Base-by-base conservation (phyloP, 1,140 invertebrate species). In the Dysdera silvatica region DNA sequence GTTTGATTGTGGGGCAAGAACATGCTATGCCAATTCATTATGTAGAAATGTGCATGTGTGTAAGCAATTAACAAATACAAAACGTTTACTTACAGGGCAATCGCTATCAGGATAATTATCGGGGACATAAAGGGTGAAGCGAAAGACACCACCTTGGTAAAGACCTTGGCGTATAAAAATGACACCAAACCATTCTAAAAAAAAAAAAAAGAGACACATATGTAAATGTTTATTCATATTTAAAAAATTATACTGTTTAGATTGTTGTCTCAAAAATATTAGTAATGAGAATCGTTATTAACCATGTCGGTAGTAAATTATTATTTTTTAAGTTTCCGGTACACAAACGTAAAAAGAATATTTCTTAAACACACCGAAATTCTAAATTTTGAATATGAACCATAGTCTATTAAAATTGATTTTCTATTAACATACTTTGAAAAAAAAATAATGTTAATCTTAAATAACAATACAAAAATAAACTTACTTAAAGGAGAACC, bases 171-270 rank as follows among this genome's bases (percentile, higher is more conserved):
- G 82, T 58, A 95, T 83, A 80, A 95, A 96, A 71, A 95, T 82
- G 16, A 95, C 87, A 65, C 92, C 93, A 81, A 88, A 92, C 92
- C 92, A 96, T 67, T 88, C 90, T 94, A 74, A 64, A 82, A 82
- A 64, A 67, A 70, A 68, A 71, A 74, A 72, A 65, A 62, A 56
- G 54, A 60, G 67, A 20, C 16, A 40, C 20, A 16, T 20, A 40
- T 16, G 37, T 40, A 40, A 20, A 16, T 20, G 16, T 20, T 40
- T 40, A 16, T 40, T 40, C 16, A 16, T 40, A 16, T 40, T 40
- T 40, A 20, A 40, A 40, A 20, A 40, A 40, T 40, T 40, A 16
- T 40, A 20, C 16, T 16, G 16, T 16, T 40, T 40, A 20, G 20
- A 16, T 16, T 40, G 16, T 40, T 40, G 14, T 40, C 14, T 40